Percentiles rank a stretch among this genome's conserved stretches.
Conservation (phyloP, 1,140 invertebrate genomes). For the Dryas iulia region DNA sequence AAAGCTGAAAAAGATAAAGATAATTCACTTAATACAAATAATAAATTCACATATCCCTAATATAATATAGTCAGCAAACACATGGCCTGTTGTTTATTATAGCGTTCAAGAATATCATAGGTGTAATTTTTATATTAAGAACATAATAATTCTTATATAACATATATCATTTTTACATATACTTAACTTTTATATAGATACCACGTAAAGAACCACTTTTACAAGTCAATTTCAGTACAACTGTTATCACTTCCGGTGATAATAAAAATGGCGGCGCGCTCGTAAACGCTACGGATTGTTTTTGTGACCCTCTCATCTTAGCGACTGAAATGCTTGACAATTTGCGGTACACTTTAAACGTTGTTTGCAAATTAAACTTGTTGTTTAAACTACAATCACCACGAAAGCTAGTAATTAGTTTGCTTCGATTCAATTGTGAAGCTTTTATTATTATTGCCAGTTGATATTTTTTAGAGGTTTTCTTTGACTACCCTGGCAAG, state of each 20-base stretch:
- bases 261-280: conserved; percentile 33
- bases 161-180: too few relatives aligned
- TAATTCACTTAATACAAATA: too few relatives aligned
- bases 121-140: too few relatives aligned
- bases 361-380: conserved; percentile 10
- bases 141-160: too few relatives aligned
- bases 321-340: conserved; percentile 27
- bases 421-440: not conserved
- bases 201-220: not conserved
- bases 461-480: too few relatives aligned
- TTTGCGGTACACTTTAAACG: conserved; percentile 24
- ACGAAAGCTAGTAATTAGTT: not conserved
- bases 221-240: not conserved
- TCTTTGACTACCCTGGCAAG: too few relatives aligned
- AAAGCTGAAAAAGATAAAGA: too few relatives aligned
- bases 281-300: conserved; percentile 35
- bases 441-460: too few relatives aligned
- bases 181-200: not conserved
- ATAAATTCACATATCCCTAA: too few relatives aligned
- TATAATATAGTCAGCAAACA: too few relatives aligned
- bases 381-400: not conserved
- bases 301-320: conserved; percentile 32
- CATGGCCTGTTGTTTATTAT: too few relatives aligned
- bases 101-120: too few relatives aligned
- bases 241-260: conserved; percentile 17